Conservation (phyloP, 2,113 vertebrate species). For the Calidris pugnax region DNA sequence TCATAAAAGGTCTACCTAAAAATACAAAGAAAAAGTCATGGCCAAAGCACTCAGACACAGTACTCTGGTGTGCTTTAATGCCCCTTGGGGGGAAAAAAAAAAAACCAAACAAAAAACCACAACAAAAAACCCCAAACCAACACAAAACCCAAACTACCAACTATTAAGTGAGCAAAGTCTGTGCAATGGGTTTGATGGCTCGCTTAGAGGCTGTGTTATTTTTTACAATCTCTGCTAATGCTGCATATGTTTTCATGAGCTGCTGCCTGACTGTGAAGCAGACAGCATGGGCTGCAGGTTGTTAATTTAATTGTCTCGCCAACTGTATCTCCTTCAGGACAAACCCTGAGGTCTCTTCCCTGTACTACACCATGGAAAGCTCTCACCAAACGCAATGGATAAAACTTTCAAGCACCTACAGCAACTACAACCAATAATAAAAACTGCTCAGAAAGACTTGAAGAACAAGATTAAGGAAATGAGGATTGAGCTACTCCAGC, state of each 20-base stretch:
- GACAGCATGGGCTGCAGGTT: background rate
- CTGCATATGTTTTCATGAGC: background rate
- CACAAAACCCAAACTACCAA: background rate
- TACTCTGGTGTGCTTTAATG: background rate
- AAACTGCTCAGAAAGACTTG: background rate
- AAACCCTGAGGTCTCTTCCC: background rate
- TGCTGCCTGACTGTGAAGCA: background rate
- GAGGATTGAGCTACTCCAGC: background rate
- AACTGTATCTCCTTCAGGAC: background rate
- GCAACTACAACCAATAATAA: accelerated
- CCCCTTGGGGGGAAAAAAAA: background rate
- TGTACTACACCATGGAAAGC: background rate
- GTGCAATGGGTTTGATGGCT: background rate
- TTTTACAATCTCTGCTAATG: background rate
- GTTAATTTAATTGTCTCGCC: background rate
- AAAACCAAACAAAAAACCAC: background rate
- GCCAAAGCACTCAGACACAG: background rate
- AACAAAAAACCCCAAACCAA: too few species aligned
- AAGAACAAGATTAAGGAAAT: background rate
- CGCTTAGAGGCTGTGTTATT: background rate
- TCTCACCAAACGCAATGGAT: background rate
- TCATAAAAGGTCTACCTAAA: background rate
- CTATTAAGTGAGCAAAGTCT: background rate
- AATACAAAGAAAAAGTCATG: background rate
- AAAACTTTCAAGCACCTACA: background rate